Percentiles rank a stretch among this genome's conserved stretches.
These are phyloP conservation scores for Zaprionus kolodkinae DNA, from an alignment of 1,140 invertebrate species.

Conservation along the genomic window DNA sequence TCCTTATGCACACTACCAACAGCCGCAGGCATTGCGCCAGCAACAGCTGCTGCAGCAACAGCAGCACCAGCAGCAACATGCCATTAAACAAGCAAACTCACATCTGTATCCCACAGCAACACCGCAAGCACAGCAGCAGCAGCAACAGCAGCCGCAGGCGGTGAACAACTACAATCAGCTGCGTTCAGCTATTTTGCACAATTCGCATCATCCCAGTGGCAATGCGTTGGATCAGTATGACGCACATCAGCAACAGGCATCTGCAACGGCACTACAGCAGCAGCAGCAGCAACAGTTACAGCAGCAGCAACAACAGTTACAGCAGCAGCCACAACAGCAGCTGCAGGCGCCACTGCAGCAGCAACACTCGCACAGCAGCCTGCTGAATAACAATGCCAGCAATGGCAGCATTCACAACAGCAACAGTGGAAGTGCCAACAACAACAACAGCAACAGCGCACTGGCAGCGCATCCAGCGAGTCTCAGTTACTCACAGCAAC, in stretches of 20 bases:
- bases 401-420: slow-evolving; percentile 38
- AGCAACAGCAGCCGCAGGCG: slow-evolving; percentile 62
- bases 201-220: slow-evolving; percentile 82
- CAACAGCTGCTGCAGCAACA: slow-evolving; percentile 55
- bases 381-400: slow-evolving; percentile 55
- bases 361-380: slow-evolving; percentile 48
- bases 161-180: slow-evolving; percentile 77
- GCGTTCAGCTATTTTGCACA: slow-evolving; percentile 79
- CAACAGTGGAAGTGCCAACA: slow-evolving; percentile 51
- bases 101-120: slow-evolving; percentile 79
- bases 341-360: slow-evolving; percentile 17
- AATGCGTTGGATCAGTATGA: slow-evolving; percentile 61
- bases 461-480: slow-evolving; percentile 35
- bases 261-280: slow-evolving; percentile 40
- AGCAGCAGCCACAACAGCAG: slow-evolving; percentile 28
- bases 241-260: slow-evolving; percentile 17
- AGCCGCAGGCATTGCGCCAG: slow-evolving; percentile 55
- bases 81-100: slow-evolving; percentile 84
- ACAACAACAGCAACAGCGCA: slow-evolving; percentile 41
- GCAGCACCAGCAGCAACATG: slow-evolving; percentile 83
- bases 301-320: slow-evolving; percentile 40
- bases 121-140: slow-evolving; percentile 58
- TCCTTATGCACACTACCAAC: slow-evolving; percentile 62
- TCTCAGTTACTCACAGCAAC: slow-evolving; percentile 31
- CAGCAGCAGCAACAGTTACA: slow-evolving; percentile 60